These are phyloP conservation scores for Temnothorax curvispinosus DNA, from an alignment of 1,140 invertebrate genomes.

Conservation along the genomic window DNA sequence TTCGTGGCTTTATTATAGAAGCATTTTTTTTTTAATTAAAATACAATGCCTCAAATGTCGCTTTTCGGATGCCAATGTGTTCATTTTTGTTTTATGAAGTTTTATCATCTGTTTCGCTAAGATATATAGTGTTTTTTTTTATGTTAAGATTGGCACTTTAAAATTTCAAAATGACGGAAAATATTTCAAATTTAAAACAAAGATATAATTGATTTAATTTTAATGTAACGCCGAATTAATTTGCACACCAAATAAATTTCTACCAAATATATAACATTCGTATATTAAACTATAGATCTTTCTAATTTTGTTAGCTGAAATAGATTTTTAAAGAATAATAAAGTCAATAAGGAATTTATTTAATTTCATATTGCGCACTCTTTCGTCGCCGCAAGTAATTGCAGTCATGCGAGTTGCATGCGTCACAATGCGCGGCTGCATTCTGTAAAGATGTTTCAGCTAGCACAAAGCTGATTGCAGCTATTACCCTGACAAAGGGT, in stretches of 20 bases:
- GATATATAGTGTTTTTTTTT: no score
- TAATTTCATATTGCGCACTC: not conserved
- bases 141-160: no score
- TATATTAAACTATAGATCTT: not conserved
- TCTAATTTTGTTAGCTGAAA: not conserved
- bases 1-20: no score
- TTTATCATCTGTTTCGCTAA: no score
- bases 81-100: no score
- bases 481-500: conserved; percentile 69
- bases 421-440: not conserved
- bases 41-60: no score
- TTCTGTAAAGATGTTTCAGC: conserved; percentile 57
- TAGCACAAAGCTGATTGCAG: conserved; percentile 67
- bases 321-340: not conserved
- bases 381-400: not conserved
- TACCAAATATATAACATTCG: not conserved
- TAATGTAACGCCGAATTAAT: no score
- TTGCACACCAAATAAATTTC: not conserved
- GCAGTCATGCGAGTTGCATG: conserved; percentile 43
- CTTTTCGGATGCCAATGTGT: no score
- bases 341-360: not conserved
- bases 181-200: no score
- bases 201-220: no score
- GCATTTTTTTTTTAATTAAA: no score
- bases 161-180: no score